These are phyloP conservation scores for Leptocoma aspasia DNA, from an alignment of 2,113 vertebrate genomes.

Conservation along the genomic window DNA sequence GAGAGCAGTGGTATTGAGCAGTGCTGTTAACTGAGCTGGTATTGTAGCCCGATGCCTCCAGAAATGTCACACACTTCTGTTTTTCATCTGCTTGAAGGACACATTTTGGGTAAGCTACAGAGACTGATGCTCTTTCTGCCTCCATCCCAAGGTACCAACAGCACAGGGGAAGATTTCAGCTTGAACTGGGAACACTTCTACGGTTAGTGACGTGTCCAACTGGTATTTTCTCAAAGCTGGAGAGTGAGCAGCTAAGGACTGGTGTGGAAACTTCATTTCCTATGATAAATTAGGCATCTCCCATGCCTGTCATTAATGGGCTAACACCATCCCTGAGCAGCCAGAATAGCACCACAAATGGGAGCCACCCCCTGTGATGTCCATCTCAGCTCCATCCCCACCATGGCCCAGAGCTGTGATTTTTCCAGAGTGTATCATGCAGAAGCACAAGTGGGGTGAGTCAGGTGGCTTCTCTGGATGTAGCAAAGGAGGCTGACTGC, in stretches of 20 bases:
- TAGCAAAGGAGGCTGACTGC: not conserved
- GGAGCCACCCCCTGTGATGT: fast-evolving
- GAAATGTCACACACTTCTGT: not conserved
- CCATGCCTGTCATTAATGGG: not conserved
- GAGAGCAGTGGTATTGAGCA: not conserved
- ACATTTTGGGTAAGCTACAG: not conserved
- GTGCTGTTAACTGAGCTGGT: not conserved
- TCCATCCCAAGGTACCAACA: not conserved
- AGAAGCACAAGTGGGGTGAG: not conserved
- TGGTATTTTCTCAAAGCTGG: not conserved
- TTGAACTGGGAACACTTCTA: not conserved
- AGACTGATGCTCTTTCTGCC: not conserved
- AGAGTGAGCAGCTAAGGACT: not conserved
- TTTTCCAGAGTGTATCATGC: not conserved
- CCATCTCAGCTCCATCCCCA: not conserved
- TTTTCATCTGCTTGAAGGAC: not conserved
- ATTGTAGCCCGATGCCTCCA: not conserved
- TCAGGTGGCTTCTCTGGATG: not conserved
- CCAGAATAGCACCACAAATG: not conserved
- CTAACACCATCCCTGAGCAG: not conserved
- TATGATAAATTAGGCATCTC: not conserved
- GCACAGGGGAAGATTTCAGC: not conserved
- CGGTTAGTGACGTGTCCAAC: not conserved
- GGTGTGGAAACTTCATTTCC: not conserved
- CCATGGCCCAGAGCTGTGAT: not conserved